Conservation (phyloP, 2,113 vertebrate genomes). For the Takifugu bimaculatus region DNA sequence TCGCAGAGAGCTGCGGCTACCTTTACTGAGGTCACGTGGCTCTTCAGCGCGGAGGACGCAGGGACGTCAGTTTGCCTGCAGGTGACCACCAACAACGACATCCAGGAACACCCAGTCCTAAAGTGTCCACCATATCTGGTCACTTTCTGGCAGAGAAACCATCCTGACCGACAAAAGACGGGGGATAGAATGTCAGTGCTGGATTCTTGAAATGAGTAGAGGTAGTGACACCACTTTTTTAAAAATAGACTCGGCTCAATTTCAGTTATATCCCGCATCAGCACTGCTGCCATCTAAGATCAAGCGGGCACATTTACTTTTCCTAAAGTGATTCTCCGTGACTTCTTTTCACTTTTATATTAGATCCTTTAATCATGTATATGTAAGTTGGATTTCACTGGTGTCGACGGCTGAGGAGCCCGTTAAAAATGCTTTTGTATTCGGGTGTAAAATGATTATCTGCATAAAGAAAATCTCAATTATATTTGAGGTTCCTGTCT, state of each 20-base stretch:
- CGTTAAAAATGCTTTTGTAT: too few relatives aligned
- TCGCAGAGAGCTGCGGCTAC: conserved; percentile 66
- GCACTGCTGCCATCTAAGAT: too few relatives aligned
- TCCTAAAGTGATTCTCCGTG: too few relatives aligned
- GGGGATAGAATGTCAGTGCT: conserved; percentile 17
- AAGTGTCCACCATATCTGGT: conserved; percentile 69
- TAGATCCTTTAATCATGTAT: not conserved
- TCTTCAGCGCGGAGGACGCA: conserved; percentile 16
- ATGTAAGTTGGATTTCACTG: too few relatives aligned
- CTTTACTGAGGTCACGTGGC: conserved; percentile 62
- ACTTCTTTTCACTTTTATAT: too few relatives aligned
- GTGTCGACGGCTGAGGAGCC: too few relatives aligned
- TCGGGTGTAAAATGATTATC: not conserved
- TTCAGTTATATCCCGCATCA: too few relatives aligned
- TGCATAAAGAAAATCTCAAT: not conserved
- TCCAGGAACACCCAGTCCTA: conserved; percentile 23
- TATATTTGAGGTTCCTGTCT: not conserved
- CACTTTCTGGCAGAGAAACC: conserved; percentile 64
- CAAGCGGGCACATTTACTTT: too few relatives aligned
- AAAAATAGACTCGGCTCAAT: not conserved
- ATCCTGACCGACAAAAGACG: conserved; percentile 24
- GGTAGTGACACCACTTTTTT: not conserved
- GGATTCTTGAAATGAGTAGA: conserved; percentile 3
- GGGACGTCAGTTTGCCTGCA: conserved; percentile 60
- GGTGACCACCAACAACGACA: conserved; percentile 14